Conservation (phyloP, 1,140 invertebrate genomes). For the Drosophila tsacasi region DNA sequence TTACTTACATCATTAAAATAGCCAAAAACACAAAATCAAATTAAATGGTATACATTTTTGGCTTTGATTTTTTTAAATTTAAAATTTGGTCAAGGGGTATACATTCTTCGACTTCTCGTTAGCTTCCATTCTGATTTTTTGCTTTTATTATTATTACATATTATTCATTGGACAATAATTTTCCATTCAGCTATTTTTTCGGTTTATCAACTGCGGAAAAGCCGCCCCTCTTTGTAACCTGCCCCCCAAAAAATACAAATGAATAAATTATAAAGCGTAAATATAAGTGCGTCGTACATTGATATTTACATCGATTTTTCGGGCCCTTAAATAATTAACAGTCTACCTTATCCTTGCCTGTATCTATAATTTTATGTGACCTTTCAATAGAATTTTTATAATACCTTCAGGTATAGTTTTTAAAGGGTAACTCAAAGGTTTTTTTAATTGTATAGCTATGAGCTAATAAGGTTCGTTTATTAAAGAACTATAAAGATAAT, state of each 20-base stretch:
- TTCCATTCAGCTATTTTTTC: slow-evolving; percentile 3
- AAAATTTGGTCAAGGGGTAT: not conserved
- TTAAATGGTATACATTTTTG: no score
- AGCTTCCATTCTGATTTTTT: not conserved
- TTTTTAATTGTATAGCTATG: no score
- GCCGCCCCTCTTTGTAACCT: not conserved
- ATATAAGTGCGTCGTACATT: slow-evolving; percentile 2
- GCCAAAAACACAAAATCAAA: no score
- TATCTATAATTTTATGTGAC: slow-evolving; percentile 1
- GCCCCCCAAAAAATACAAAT: not conserved
- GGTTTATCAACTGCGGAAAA: slow-evolving; percentile 13
- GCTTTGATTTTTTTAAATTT: not conserved
- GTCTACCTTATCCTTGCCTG: not conserved
- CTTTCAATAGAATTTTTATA: not conserved
- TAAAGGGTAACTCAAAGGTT: not conserved
- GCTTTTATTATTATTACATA: not conserved
- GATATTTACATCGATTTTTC: slow-evolving; percentile 23
- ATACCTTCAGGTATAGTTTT: not conserved
- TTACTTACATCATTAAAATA: no score
- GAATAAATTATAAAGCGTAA: slow-evolving; percentile 34
- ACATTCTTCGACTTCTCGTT: not conserved
- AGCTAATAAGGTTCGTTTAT: no score
- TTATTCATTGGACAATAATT: not conserved
- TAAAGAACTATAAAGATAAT: no score
- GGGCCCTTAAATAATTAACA: slow-evolving; percentile 14